Evolutionary conservation across 92 coral and sea anemone species (phyloP), one percentile per base, ranked within the genome.

Genomic region (Actinostola sp.): DNA sequence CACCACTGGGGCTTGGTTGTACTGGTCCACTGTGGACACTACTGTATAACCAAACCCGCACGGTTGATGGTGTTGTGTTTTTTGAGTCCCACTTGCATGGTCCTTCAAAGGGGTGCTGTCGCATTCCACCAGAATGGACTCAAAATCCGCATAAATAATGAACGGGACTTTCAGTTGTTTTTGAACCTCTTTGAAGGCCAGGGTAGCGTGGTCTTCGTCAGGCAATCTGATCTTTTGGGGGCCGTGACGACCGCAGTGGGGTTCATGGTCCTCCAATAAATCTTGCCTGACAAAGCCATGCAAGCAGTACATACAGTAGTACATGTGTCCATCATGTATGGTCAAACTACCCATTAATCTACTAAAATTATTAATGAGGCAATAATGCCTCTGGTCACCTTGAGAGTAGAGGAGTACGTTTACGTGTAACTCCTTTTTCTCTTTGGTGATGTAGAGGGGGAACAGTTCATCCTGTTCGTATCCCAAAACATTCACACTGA

Each of bases 211-310:
- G 32, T 70, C 81, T 24, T 58, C 84, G 14, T 62, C 57, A 0
- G 88, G 82, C 7, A 82, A 35, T 39, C 58, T 69, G 20, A 75
- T 76, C 35, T n/a, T 63, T 68, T 87, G 92, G 0, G 73, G 65
- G 0, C 75, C 80, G 28, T 83, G 58, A 8, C 51, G 20, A 36
- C 65, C 15, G 39, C 89, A 84, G 29, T 26, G 75, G 14, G 87
- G 92, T 24, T 82, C 60, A 30, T 87, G 92, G 10, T 77, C 78
- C 14, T 71, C 52, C 11, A 87, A 58, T 0, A 77, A 71, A 25
- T 77, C 84, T 55, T 61, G 35, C 8, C 82, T 41, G 1, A 26
- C 24, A 23, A 84, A 84, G 2, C 89, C 89, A 29, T 78, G 80
- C 24, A 78, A 63, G 28, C 89, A 84, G 32, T 84, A 84, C 23